Evolutionary conservation across 2,888 invertebrate genomes (phyloP).

Genomic region (Lasioglossum villosulum): DNA sequence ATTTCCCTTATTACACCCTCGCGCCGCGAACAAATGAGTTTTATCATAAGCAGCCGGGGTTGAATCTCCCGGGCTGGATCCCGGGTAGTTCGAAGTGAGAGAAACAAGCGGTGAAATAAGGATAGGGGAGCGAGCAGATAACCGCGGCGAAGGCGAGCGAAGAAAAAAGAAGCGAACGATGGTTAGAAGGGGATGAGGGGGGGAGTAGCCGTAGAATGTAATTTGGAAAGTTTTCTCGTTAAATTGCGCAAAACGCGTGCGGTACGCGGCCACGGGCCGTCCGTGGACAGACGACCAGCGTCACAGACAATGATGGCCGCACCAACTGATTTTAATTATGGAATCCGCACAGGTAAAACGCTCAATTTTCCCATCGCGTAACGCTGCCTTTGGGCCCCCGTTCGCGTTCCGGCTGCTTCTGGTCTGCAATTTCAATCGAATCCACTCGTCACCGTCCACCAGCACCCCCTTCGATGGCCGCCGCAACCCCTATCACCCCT

Average conservation of each 20-base stretch:
- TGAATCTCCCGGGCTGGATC: neutral
- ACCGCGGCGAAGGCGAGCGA: neutral
- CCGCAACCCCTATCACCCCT: slow-evolving; percentile 19
- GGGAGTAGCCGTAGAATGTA: slow-evolving; percentile 68
- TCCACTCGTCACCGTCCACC: slow-evolving; percentile 21
- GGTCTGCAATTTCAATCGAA: slow-evolving; percentile 61
- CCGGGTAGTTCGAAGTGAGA: neutral
- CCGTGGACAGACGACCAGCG: slow-evolving; percentile 50
- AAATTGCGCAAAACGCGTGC: slow-evolving; percentile 77
- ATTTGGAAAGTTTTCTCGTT: slow-evolving; percentile 83
- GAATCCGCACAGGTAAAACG: slow-evolving; percentile 74
- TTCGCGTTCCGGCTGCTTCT: slow-evolving; percentile 39
- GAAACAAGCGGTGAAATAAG: slow-evolving; percentile 8
- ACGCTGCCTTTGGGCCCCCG: slow-evolving; percentile 58
- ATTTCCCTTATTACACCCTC: slow-evolving; percentile 39
- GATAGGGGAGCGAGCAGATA: slow-evolving; percentile 14
- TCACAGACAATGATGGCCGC: slow-evolving; percentile 63
- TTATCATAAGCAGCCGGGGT: slow-evolving; percentile 41
- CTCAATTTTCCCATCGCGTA: slow-evolving; percentile 67
- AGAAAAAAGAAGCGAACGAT: slow-evolving; percentile 11
- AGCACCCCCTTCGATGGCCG: neutral
- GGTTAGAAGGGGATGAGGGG: neutral
- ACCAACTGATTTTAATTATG: slow-evolving; percentile 77
- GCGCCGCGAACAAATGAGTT: slow-evolving; percentile 42
- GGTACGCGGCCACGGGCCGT: slow-evolving; percentile 49